Percentiles rank a stretch among this genome's conserved stretches.
Conservation (phyloP, 2,888 invertebrate genomes). For the Tethea ocularis region DNA sequence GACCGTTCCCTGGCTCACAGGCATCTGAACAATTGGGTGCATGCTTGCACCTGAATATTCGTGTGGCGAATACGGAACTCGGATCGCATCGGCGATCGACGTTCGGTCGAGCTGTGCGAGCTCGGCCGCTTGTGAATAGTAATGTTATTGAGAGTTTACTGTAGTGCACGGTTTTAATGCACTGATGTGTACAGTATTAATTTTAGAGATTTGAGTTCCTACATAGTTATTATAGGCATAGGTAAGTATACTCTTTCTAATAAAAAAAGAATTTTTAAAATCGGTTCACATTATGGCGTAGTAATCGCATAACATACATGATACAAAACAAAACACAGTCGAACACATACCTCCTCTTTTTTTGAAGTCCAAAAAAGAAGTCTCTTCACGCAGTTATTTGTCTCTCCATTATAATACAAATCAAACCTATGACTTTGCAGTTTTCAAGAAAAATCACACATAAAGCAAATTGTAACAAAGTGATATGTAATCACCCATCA, state of each 20-base stretch:
- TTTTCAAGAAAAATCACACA: constrained; percentile 13
- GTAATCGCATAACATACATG: too few relatives aligned
- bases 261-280: too few relatives aligned
- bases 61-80: constrained; percentile 15
- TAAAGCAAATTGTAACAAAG: constrained; percentile 7
- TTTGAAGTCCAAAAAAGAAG: too few relatives aligned
- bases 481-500: constrained; percentile 5
- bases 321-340: too few relatives aligned
- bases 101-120: constrained; percentile 3
- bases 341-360: too few relatives aligned
- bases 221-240: too few relatives aligned
- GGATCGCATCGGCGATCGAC: constrained; percentile 9
- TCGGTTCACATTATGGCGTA: too few relatives aligned
- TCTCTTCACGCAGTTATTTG: too few relatives aligned
- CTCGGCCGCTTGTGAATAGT: constrained; percentile 22
- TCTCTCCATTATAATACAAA: too few relatives aligned
- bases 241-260: too few relatives aligned
- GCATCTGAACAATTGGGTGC: constrained; percentile 9
- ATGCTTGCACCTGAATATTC: constrained; percentile 13
- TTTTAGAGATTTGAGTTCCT: too few relatives aligned
- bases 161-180: too few relatives aligned
- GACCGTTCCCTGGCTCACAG: constrained; percentile 28
- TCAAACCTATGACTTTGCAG: neutral
- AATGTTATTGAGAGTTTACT: constrained; percentile 19
- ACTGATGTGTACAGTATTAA: constrained; percentile 19